A percentile compares a stretch with the other conserved stretches of the same genome.
phyloP scores from a whole-genome alignment of 2,797 vertebrate genomes.

The Gymnocypris eckloni region DNA sequence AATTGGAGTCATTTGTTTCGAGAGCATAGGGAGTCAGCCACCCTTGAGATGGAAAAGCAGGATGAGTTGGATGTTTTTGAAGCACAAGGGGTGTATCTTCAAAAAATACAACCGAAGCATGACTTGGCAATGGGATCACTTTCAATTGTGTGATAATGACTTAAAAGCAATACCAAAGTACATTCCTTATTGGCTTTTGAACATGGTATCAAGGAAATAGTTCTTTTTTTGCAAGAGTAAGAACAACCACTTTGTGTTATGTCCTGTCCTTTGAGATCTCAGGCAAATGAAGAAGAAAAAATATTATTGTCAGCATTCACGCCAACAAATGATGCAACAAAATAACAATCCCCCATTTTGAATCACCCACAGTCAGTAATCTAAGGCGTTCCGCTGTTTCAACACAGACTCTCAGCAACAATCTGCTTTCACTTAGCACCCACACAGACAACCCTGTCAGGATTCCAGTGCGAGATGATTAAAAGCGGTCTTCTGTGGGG shows the following conservation, averaged over 20 bases:
- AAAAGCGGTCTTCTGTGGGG: slow-evolving; percentile 66
- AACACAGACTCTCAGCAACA: slow-evolving; percentile 49
- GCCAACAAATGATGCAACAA: slow-evolving; percentile 34
- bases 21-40: slow-evolving; percentile 34
- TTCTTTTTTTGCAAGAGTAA: neutral
- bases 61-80: slow-evolving; percentile 31
- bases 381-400: slow-evolving; percentile 51
- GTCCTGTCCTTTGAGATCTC: neutral
- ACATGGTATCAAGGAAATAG: neutral
- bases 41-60: slow-evolving; percentile 45
- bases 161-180: neutral
- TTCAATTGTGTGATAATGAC: slow-evolving; percentile 5
- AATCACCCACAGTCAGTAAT: slow-evolving; percentile 46
- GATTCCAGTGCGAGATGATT: slow-evolving; percentile 70
- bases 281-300: slow-evolving; percentile 18
- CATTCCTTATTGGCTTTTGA: neutral
- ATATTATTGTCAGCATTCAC: slow-evolving; percentile 47
- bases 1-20: slow-evolving; percentile 46
- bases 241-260: neutral
- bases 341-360: slow-evolving; percentile 41
- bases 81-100: slow-evolving; percentile 17
- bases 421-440: slow-evolving; percentile 70
- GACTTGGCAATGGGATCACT: neutral
- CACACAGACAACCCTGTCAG: slow-evolving; percentile 63
- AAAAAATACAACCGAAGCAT: neutral